Evolutionary conservation across 2,113 vertebrate species (phyloP), one percentile per base, ranked within the genome.

Genomic region (Micronycteris hirsuta): DNA sequence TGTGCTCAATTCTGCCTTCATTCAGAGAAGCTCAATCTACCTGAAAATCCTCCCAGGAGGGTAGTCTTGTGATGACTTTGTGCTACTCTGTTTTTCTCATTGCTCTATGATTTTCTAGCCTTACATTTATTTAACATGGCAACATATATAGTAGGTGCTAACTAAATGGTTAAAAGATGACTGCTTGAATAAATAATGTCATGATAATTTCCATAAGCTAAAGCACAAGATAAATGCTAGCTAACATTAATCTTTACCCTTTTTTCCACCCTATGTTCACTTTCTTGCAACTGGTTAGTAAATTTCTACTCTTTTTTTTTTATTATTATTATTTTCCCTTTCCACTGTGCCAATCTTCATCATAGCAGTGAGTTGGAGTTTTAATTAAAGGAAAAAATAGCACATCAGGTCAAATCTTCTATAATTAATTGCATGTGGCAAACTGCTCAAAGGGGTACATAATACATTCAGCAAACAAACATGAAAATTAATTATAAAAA

Each of bases 401-500:
- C 76, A 52, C 63, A 96, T 86, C n/a, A 89, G 86, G 73, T 94
- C 28, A 36, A 95, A 96, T 87, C 4, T 87, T 97, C 61, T 89
- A 54, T 0, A 0, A 93, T 65, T 94, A 98, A 98, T 97, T 95
- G 58, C 33, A 4, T 96, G 24, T 68, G 49, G 93, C 45, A 97
- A 97, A 92, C 33, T 91, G 83, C 38, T 97, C 91, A 96, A 97
- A 97, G 97, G 28, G 98, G 73, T 38, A 89, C 93, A 96, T 83
- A 92, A 92, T 96, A 83, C 65, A 95, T 92, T 81, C 41, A 74
- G 7, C 49, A 87, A 86, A 96, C 63, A 95, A 96, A 95, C 58
- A 91, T 97, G 78, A 73, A 96, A 85, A 80, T 87, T 97, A 97
- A 97, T 97, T 98, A 97, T 70, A 68, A 95, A 98, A 98, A 96